These are phyloP conservation scores for Perizoma affinitatum DNA, from an alignment of 2,888 invertebrate genomes.

Conservation along the genomic window DNA sequence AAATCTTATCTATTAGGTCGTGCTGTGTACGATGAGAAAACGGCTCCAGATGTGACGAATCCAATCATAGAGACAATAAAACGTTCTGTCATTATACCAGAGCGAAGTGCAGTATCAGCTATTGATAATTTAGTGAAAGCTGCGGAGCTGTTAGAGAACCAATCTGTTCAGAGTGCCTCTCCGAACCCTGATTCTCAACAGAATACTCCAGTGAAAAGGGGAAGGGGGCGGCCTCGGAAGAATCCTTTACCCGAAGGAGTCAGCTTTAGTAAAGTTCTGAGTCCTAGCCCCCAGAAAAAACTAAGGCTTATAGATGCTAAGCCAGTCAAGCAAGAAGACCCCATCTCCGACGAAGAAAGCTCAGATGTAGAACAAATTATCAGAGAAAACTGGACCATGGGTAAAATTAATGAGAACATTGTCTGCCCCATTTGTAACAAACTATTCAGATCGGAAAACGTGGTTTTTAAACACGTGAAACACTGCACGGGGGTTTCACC, in stretches of 20 bases:
- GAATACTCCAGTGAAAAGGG: slow-evolving; percentile 69
- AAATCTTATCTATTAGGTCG: slow-evolving; percentile 73
- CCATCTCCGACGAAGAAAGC: slow-evolving; percentile 54
- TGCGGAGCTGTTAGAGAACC: slow-evolving; percentile 74
- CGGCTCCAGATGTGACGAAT: slow-evolving; percentile 42
- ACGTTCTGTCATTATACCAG: slow-evolving; percentile 46
- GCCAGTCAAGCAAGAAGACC: slow-evolving; percentile 43
- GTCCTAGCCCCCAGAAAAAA: slow-evolving; percentile 68
- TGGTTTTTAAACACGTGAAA: slow-evolving; percentile 81
- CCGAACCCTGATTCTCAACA: slow-evolving; percentile 48
- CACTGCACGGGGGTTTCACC: slow-evolving; percentile 80
- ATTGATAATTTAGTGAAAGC: slow-evolving; percentile 78
- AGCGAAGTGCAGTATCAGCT: slow-evolving; percentile 62
- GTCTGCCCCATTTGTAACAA: slow-evolving; percentile 80
- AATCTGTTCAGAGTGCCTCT: slow-evolving; percentile 51
- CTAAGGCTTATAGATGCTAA: slow-evolving; percentile 64
- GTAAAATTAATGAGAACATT: slow-evolving; percentile 81
- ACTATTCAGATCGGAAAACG: slow-evolving; percentile 78
- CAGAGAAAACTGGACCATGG: slow-evolving; percentile 80
- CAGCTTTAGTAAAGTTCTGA: slow-evolving; percentile 52
- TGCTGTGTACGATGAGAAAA: slow-evolving; percentile 48
- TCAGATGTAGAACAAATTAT: slow-evolving; percentile 61
- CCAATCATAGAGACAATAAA: slow-evolving; percentile 48
- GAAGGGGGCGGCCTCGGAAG: slow-evolving; percentile 76
- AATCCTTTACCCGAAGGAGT: slow-evolving; percentile 66